Conservation (phyloP, 2,113 vertebrate genomes). For the Dipodomys merriami region DNA sequence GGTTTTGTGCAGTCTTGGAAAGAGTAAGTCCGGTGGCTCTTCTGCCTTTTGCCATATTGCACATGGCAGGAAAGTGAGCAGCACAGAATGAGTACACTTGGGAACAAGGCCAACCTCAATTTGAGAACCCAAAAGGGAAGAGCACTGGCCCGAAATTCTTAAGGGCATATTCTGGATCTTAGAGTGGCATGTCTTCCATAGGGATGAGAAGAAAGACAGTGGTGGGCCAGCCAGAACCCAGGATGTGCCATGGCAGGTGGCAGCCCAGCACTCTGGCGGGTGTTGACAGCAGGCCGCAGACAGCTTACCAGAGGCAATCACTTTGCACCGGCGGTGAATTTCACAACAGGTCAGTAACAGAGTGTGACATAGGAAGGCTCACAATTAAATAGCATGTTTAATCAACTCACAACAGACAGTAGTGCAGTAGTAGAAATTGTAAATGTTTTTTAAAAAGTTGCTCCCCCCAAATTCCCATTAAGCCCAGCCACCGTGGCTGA, state of each 20-base stretch:
- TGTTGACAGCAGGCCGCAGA: accelerated
- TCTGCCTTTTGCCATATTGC: too few species aligned
- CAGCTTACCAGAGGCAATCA: accelerated
- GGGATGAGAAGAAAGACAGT: not conserved
- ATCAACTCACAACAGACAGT: conserved; percentile 85
- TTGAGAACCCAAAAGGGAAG: not conserved
- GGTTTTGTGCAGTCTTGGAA: not conserved
- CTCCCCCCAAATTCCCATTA: conserved; percentile 10
- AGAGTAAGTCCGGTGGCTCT: not conserved
- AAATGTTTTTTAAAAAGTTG: conserved; percentile 67
- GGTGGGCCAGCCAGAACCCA: too few species aligned
- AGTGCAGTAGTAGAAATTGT: conserved; percentile 85
- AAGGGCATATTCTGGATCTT: not conserved
- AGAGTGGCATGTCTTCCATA: not conserved
- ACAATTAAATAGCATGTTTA: conserved; percentile 84
- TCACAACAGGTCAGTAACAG: not conserved
- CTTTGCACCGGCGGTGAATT: not conserved
- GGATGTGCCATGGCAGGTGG: not conserved
- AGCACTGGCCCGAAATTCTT: not conserved
- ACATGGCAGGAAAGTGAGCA: not conserved
- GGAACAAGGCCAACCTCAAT: not conserved
- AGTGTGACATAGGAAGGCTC: not conserved
- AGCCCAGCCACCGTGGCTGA: not conserved
- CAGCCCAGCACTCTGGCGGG: accelerated
- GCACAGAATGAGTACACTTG: too few species aligned